Evolutionary conservation across 2,113 vertebrate genomes (phyloP).

Genomic region (Calypte anna): DNA sequence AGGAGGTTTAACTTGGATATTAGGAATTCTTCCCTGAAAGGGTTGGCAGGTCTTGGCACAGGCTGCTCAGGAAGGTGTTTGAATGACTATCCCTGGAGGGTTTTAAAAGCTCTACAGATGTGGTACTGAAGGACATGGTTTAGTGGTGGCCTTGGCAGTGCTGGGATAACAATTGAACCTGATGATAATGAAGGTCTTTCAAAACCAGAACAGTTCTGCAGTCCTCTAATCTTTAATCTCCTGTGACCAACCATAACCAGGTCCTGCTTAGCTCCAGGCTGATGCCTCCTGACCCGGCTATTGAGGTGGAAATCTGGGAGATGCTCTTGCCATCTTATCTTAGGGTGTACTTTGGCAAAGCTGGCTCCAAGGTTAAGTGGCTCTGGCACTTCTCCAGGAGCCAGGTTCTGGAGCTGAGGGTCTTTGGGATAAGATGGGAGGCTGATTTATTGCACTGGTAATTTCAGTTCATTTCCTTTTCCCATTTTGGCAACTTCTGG

Average conservation of each 20-base stretch:
- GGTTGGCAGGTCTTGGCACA: too few relatives aligned
- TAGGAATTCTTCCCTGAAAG: too few relatives aligned
- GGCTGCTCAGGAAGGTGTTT: too few relatives aligned
- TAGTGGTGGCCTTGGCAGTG: too few relatives aligned
- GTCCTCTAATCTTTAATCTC: background rate
- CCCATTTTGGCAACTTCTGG: background rate
- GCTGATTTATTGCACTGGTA: background rate
- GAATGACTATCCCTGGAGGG: too few relatives aligned
- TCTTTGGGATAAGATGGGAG: background rate
- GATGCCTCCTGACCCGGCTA: too few relatives aligned
- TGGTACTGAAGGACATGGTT: too few relatives aligned
- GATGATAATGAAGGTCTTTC: too few relatives aligned
- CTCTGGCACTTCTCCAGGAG: background rate
- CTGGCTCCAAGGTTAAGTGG: background rate
- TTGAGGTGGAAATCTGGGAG: fast-evolving
- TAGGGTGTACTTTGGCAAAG: background rate
- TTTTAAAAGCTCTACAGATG: too few relatives aligned
- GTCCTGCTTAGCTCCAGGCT: background rate
- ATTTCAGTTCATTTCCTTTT: slow-evolving; percentile 20
- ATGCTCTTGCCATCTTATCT: fast-evolving
- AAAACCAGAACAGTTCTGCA: too few relatives aligned
- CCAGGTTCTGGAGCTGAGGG: background rate
- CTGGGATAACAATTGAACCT: too few relatives aligned
- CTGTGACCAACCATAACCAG: background rate
- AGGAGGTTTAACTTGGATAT: too few relatives aligned